Percentiles rank a stretch among this genome's conserved stretches.
phyloP scores from a whole-genome alignment of 2,113 vertebrate species.

The Channa argus region DNA sequence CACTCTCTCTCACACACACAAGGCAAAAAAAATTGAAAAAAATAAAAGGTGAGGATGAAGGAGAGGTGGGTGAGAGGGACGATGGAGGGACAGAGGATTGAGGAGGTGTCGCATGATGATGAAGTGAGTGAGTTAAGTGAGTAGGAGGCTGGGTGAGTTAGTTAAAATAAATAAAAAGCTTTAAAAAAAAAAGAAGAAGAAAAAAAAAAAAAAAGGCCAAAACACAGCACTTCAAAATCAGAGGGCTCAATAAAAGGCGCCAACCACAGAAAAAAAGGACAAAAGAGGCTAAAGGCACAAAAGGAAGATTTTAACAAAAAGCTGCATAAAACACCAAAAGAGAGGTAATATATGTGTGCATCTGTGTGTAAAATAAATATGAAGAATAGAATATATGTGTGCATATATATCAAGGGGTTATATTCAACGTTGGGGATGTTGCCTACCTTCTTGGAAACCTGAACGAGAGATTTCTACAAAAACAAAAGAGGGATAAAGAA shows the following conservation, averaged over 20 bases:
- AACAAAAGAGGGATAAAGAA: conserved; percentile 86
- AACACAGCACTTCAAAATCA: conserved; percentile 68
- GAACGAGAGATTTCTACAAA: conserved; percentile 96
- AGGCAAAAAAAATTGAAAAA: conserved; percentile 16
- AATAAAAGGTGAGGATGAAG: conserved; percentile 15
- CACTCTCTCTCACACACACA: no score
- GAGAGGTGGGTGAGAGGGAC: conserved; percentile 53
- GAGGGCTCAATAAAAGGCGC: conserved; percentile 57
- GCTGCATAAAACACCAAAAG: conserved; percentile 80
- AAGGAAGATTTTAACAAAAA: conserved; percentile 73
- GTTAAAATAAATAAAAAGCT: conserved; percentile 35
- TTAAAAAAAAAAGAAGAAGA: conserved; percentile 18
- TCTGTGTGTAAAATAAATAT: conserved; percentile 75
- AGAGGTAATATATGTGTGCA: conserved; percentile 72
- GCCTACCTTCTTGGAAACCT: conserved; percentile 95
- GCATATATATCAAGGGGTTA: conserved; percentile 75
- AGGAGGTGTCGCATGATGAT: conserved; percentile 55
- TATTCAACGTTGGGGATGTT: conserved; percentile 80
- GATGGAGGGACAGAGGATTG: conserved; percentile 64
- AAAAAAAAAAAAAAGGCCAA: conserved; percentile 54
- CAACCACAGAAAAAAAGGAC: conserved; percentile 65
- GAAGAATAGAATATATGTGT: conserved; percentile 68
- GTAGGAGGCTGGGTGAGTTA: conserved; percentile 58
- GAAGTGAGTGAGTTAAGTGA: conserved; percentile 63
- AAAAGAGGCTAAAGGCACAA: conserved; percentile 71